A percentile compares a stretch with the other conserved stretches of the same genome.
Evolutionary conservation across 2,113 vertebrate species (phyloP).

Genomic region (Parus major): DNA sequence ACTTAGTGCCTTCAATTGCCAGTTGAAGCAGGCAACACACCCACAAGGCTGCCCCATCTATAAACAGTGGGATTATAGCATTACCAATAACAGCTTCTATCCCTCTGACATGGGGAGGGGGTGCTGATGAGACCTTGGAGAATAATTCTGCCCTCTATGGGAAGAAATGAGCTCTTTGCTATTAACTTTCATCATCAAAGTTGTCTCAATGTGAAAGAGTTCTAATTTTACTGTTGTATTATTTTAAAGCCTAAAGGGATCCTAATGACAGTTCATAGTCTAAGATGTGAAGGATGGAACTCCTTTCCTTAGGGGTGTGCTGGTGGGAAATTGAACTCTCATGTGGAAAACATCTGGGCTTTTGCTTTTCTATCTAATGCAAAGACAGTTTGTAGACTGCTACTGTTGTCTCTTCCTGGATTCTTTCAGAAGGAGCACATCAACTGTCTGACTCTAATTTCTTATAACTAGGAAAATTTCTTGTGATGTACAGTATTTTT

Average conservation of each 20-base stretch:
- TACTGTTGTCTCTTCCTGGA: not conserved
- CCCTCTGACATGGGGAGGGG: not conserved
- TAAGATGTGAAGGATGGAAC: not conserved
- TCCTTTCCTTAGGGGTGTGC: not conserved
- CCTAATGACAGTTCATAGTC: not conserved
- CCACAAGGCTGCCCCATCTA: not conserved
- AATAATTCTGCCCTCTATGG: not conserved
- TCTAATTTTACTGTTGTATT: not conserved
- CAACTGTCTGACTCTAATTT: not conserved
- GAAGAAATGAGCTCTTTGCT: not conserved
- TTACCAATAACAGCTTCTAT: not conserved
- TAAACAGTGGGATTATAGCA: not conserved
- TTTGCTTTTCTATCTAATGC: not conserved
- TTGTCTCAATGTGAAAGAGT: not conserved
- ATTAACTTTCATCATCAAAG: not conserved
- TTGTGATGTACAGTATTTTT: not conserved
- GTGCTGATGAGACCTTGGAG: not conserved
- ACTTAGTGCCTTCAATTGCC: not conserved
- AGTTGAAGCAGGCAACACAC: not conserved
- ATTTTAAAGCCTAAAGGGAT: not conserved
- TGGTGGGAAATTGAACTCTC: not conserved
- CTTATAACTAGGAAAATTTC: not conserved
- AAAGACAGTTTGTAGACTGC: not conserved
- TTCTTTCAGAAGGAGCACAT: not conserved
- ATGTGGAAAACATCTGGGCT: not conserved